Conservation (phyloP, 2,888 invertebrate genomes). For the Lasius platythorax region DNA sequence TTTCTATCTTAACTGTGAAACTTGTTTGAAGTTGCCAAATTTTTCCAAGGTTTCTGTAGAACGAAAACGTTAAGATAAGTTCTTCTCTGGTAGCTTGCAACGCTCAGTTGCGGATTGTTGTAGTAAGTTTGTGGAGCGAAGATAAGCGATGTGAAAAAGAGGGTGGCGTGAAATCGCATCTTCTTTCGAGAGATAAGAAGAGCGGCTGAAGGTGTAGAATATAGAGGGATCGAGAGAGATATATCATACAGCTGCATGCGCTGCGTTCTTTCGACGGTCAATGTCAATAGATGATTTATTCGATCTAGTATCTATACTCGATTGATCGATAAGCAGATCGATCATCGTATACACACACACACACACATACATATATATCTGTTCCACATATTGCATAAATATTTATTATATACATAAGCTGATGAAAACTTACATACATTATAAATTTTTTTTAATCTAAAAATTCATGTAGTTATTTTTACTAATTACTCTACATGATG, state of each 20-base stretch:
- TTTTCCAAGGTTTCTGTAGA: slow-evolving; percentile 30
- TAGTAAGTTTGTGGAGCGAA: slow-evolving; percentile 27
- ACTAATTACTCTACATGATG: background rate
- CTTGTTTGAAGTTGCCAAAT: slow-evolving; percentile 45
- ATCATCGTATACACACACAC: background rate
- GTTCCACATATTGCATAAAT: background rate
- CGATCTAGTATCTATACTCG: background rate
- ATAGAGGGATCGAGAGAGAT: background rate
- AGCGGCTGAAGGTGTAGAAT: slow-evolving; percentile 13
- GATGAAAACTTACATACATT: background rate
- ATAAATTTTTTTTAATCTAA: background rate
- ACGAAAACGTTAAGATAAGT: slow-evolving; percentile 43
- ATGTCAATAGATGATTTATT: background rate
- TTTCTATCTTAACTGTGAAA: slow-evolving; percentile 28
- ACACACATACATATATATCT: too few species aligned
- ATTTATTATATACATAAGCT: background rate
- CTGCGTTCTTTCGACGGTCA: background rate
- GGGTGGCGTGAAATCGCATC: slow-evolving; percentile 39
- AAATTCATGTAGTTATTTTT: background rate
- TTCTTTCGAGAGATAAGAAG: slow-evolving; percentile 37
- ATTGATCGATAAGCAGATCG: background rate
- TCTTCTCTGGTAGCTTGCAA: slow-evolving; percentile 21
- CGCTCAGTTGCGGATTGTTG: slow-evolving; percentile 33
- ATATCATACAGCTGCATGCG: background rate
- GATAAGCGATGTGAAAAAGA: slow-evolving; percentile 45